These are phyloP conservation scores for Lycodopsis pacificus DNA, from an alignment of 2,797 vertebrate species.

Conservation along the genomic window DNA sequence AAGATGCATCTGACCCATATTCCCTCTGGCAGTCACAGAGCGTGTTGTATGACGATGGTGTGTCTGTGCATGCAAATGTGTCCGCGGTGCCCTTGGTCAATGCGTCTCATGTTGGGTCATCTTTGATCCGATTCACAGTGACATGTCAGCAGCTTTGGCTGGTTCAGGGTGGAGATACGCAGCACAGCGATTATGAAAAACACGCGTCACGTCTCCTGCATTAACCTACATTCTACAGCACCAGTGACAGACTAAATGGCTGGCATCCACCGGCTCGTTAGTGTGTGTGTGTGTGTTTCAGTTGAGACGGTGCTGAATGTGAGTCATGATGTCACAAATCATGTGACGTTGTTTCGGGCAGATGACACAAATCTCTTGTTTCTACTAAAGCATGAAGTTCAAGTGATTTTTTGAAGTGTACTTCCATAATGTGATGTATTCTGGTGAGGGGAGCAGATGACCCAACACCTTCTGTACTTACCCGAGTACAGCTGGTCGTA, in stretches of 20 bases:
- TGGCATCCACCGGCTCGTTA: background rate
- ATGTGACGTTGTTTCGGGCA: constrained; percentile 9
- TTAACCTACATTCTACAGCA: constrained; percentile 47
- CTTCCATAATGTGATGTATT: background rate
- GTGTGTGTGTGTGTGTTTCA: background rate
- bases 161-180: background rate
- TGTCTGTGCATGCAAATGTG: background rate
- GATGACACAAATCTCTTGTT: background rate
- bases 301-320: background rate
- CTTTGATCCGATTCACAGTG: constrained; percentile 7
- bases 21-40: constrained; percentile 12
- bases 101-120: constrained; percentile 12
- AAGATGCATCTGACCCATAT: constrained; percentile 41
- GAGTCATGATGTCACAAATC: constrained; percentile 7
- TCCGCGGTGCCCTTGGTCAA: background rate
- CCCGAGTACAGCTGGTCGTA: constrained; percentile 33
- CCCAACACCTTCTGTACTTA: background rate
- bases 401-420: background rate
- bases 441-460: constrained; percentile 6
- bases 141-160: constrained; percentile 19
- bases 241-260: background rate
- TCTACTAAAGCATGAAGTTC: background rate
- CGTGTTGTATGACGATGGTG: background rate
- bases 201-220: constrained; percentile 11
- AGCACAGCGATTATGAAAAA: constrained; percentile 16